phyloP scores from a whole-genome alignment of 1,140 invertebrate genomes.

The Halyomorpha halys region DNA sequence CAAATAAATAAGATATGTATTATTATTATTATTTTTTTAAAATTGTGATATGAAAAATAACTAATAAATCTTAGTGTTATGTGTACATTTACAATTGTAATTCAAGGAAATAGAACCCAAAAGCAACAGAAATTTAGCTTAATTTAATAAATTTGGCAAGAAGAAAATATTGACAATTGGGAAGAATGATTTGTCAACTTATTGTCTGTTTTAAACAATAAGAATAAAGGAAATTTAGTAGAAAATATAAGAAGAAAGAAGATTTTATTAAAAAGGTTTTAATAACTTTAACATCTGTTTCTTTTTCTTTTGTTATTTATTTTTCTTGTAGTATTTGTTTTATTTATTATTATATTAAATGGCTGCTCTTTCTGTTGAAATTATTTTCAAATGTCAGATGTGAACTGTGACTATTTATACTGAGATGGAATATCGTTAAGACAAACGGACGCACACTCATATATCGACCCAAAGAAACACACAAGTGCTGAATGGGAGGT shows the following conservation, averaged over 20 bases:
- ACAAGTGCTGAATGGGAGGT: no score
- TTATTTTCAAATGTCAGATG: no score
- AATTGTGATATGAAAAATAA: no score
- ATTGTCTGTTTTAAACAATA: conserved; percentile 14
- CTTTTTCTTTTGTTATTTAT: neutral
- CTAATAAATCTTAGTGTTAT: neutral
- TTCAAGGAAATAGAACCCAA: neutral
- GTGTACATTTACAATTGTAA: neutral
- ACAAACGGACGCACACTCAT: no score
- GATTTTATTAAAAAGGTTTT: neutral
- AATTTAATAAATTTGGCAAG: conserved; percentile 6
- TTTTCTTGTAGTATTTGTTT: neutral
- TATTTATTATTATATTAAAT: neutral
- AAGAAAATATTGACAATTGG: conserved; percentile 18
- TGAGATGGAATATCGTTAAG: no score
- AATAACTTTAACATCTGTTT: neutral
- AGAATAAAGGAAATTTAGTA: neutral
- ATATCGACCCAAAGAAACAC: no score
- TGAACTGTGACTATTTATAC: no score
- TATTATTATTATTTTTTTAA: neutral
- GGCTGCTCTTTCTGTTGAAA: neutral
- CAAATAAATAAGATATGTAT: neutral
- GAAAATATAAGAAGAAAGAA: neutral
- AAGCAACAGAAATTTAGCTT: conserved; percentile 8
- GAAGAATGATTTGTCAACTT: conserved; percentile 18